These are phyloP conservation scores for Liparis tanakae DNA, from an alignment of 2,797 vertebrate genomes.

Conservation along the genomic window DNA sequence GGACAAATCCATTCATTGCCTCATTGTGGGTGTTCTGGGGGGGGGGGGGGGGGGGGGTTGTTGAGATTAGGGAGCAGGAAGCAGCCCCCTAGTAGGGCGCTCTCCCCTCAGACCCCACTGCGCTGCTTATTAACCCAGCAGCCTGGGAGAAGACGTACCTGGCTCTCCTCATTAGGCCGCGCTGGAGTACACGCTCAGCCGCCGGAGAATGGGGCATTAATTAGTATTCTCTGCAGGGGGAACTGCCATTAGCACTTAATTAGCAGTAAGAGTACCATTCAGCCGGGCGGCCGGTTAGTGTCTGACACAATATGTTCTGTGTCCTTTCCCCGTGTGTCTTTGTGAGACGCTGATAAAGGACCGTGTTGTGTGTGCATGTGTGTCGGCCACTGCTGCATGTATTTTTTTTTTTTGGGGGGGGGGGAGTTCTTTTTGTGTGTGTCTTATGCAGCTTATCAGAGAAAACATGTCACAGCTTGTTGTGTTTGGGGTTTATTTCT, in stretches of 20 bases:
- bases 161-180: conserved; percentile 83
- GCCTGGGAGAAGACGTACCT: conserved; percentile 83
- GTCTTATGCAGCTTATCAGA: neutral
- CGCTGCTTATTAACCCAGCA: conserved; percentile 82
- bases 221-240: conserved; percentile 87
- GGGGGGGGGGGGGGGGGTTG: conserved; percentile 41
- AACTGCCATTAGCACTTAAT: conserved; percentile 88
- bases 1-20: conserved; percentile 72
- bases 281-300: conserved; percentile 68
- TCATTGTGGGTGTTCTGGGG: conserved; percentile 74
- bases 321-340: conserved; percentile 65
- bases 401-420: neutral
- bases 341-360: conserved; percentile 62
- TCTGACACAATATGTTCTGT: conserved; percentile 77
- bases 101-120: conserved; percentile 74
- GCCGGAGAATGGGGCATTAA: conserved; percentile 84
- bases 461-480: neutral
- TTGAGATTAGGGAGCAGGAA: conserved; percentile 82
- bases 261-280: conserved; percentile 84
- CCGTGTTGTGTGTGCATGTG: conserved; percentile 50
- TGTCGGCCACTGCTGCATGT: conserved; percentile 15
- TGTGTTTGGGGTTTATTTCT: conserved; percentile 14
- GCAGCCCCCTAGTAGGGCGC: conserved; percentile 72
- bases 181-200: conserved; percentile 79
- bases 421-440: neutral